Conservation (phyloP, 2,888 invertebrate species). For the Agriotes lineatus region DNA sequence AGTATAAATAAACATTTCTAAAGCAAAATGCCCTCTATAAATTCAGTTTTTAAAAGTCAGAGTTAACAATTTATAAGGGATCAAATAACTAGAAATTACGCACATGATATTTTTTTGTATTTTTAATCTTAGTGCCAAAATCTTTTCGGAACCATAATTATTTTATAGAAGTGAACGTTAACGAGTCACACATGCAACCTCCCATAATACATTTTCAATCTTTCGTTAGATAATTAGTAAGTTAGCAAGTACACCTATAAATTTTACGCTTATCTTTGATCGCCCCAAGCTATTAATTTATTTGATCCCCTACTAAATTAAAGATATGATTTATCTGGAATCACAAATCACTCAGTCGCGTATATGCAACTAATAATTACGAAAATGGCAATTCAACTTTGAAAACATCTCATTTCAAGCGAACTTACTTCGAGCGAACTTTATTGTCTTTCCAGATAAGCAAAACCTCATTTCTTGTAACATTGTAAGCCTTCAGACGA, state of each 20-base stretch:
- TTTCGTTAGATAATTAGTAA: not conserved
- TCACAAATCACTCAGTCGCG: not conserved
- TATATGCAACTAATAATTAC: constrained; percentile 1
- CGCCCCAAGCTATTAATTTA: not conserved
- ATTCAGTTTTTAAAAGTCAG: no score
- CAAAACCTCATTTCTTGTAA: constrained; percentile 67
- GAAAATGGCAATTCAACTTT: not conserved
- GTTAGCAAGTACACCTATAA: not conserved
- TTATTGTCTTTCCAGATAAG: constrained; percentile 66
- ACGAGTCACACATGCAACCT: no score
- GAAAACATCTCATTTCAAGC: not conserved
- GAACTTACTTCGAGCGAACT: constrained; percentile 56
- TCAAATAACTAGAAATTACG: no score
- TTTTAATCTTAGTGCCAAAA: no score
- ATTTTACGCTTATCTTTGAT: not conserved
- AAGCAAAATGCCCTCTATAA: no score
- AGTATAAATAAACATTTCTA: no score
- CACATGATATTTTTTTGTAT: no score
- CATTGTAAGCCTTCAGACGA: constrained; percentile 60
- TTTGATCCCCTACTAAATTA: not conserved
- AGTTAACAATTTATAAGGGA: no score
- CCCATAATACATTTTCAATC: no score
- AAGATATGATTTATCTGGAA: not conserved
- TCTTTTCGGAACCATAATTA: no score
- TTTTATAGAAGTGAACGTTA: no score